Evolutionary conservation across 2,797 vertebrate species (phyloP), one percentile per base, ranked within the genome.

Genomic region (Acanthis flammea): DNA sequence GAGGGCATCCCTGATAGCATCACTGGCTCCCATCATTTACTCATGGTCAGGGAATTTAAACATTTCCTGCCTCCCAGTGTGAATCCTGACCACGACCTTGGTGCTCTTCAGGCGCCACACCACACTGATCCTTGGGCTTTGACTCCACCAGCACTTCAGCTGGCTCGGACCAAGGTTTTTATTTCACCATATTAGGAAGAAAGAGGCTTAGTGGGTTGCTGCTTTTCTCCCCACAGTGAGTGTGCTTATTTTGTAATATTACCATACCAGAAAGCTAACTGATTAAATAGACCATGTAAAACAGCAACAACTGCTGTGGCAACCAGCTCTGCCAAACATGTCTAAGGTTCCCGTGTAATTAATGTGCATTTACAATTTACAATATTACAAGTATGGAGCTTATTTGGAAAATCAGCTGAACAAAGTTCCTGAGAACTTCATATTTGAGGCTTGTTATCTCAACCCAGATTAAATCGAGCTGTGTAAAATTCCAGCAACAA

Each of bases 131-230:
- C 72, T 71, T 47, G 41, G 58, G 41, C 28, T 81, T 72, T 9
- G 5, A 55, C 63, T 79, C 80, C 75, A 73, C 67, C 60, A 73
- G 45, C 60, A 68, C 79, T 95, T 86, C 55, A 94, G 74, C 61
- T 62, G 66, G 62, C 60, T 91, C 19, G 4, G 88, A 81, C 23
- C 68, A 79, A 60, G 57, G 72, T 67, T 88, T 94, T 82, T 67
- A 94, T 90, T 86, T 94, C 80, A 93, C 97, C 97, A 97, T 97
- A 97, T 97, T 95, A 96, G 97, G 97, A 94, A 92, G 92, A 95
- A 97, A 96, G n/a, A 93, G 62, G 42, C 57, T 62, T 91, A 68
- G 28, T 2, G 71, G 44, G 30, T 84, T 74, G 67, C 42, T 80
- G 76, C 37, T 85, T 91, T 85, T 91, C 70, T 91, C 75, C 71